phyloP scores from a whole-genome alignment of 2,113 vertebrate species.

The Rhynchomys soricoides region DNA sequence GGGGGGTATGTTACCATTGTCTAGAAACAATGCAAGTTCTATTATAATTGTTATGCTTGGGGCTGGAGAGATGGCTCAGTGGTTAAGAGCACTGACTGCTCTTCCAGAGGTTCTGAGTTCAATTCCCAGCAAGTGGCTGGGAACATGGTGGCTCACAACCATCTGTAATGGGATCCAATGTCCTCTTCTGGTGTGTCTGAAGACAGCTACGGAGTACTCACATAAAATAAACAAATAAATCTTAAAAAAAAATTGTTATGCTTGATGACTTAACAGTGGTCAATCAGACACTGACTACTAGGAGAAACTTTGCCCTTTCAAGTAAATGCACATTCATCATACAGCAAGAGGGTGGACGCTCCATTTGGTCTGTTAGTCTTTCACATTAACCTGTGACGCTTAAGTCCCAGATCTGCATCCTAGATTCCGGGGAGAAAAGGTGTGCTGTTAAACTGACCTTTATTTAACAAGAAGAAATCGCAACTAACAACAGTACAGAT shows the following conservation, averaged over 20 bases:
- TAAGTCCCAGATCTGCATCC: constrained; percentile 43
- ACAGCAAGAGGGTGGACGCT: neutral
- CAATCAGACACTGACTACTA: neutral
- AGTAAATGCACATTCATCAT: neutral
- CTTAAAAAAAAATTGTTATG: constrained; percentile 42
- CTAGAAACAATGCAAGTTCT: neutral
- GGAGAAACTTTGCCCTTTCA: neutral
- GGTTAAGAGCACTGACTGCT: too few species aligned
- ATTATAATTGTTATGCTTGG: constrained; percentile 1
- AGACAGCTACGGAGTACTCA: too few species aligned
- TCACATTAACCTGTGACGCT: constrained; percentile 2
- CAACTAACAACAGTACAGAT: neutral
- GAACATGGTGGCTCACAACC: too few species aligned
- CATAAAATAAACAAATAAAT: too few species aligned
- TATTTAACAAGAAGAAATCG: constrained; percentile 41
- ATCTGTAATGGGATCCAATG: too few species aligned
- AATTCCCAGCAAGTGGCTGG: too few species aligned
- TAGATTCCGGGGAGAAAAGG: constrained; percentile 3
- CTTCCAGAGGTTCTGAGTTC: too few species aligned
- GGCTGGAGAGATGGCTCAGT: too few species aligned
- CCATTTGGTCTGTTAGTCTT: constrained; percentile 11
- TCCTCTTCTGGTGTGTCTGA: too few species aligned
- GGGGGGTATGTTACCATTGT: neutral
- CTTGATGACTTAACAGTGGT: neutral
- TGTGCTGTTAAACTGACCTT: neutral